These are phyloP conservation scores for Hofmannophila pseudospretella DNA, from an alignment of 2,888 invertebrate species.

Conservation along the genomic window DNA sequence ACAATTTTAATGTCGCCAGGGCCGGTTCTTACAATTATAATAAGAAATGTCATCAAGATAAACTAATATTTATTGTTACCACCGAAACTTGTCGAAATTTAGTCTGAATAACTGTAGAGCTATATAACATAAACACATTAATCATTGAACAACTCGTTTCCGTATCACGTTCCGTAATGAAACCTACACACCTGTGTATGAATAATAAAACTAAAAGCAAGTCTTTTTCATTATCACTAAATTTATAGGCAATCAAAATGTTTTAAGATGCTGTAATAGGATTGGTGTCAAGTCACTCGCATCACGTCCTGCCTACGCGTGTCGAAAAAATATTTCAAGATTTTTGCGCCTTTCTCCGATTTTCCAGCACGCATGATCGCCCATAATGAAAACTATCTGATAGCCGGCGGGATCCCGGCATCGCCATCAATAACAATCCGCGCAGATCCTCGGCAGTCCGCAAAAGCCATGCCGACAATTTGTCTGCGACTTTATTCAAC, in stretches of 20 bases:
- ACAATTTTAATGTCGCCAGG: not conserved
- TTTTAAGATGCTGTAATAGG: constrained; percentile 36
- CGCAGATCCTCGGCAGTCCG: constrained; percentile 47
- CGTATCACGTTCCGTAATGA: constrained; percentile 3
- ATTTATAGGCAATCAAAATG: constrained; percentile 4
- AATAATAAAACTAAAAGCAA: constrained; percentile 7
- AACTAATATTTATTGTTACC: constrained; percentile 14
- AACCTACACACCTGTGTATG: constrained; percentile 9
- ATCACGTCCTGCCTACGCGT: constrained; percentile 37
- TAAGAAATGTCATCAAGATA: constrained; percentile 19
- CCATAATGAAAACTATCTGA: constrained; percentile 61
- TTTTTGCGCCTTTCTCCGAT: constrained; percentile 27
- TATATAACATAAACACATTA: constrained; percentile 15
- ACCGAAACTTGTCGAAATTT: constrained; percentile 15
- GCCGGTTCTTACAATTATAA: constrained; percentile 8
- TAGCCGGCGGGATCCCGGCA: constrained; percentile 26
- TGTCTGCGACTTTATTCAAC: constrained; percentile 52
- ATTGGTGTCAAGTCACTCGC: constrained; percentile 46
- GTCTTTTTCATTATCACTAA: constrained; percentile 6
- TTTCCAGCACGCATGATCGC: constrained; percentile 48
- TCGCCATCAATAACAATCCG: constrained; percentile 63
- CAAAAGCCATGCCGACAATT: constrained; percentile 56
- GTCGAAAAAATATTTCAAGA: constrained; percentile 46
- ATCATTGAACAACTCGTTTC: constrained; percentile 10
- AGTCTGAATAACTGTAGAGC: constrained; percentile 7